Conservation (phyloP, 2,797 vertebrate species). For the Tympanoctomys barrerae region DNA sequence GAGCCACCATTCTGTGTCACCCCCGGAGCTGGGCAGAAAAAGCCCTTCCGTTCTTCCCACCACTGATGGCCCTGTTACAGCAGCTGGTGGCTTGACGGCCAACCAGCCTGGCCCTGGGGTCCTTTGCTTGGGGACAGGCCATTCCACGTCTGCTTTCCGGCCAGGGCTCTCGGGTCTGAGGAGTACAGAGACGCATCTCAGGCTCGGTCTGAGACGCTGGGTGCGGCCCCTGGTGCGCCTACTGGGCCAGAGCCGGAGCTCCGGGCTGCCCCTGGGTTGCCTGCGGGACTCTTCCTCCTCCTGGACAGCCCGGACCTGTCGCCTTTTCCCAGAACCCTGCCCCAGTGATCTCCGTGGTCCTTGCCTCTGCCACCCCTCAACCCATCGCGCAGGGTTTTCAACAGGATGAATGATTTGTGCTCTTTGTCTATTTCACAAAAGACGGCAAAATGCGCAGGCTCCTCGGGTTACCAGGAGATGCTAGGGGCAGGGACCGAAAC, state of each 20-base stretch:
- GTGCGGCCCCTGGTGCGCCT: too few species aligned
- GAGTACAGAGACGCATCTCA: background rate
- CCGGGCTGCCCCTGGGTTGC: background rate
- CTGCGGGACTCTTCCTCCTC: background rate
- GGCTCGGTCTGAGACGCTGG: background rate
- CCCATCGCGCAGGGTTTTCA: background rate
- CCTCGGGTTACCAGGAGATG: background rate
- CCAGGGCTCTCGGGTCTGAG: background rate
- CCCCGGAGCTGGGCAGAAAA: background rate
- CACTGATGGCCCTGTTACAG: too few species aligned
- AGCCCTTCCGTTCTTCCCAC: fast-evolving
- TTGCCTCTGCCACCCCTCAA: background rate
- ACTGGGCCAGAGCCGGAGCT: background rate
- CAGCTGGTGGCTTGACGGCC: background rate
- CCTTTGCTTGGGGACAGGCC: background rate
- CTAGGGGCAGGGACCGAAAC: background rate
- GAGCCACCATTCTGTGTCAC: background rate
- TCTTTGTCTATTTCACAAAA: background rate
- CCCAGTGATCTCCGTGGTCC: background rate
- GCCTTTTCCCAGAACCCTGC: background rate
- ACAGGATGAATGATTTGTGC: background rate
- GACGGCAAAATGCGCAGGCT: background rate
- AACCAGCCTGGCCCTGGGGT: too few species aligned
- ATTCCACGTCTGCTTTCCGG: background rate
- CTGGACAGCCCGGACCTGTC: background rate